Base-by-base conservation (phyloP, 1,140 invertebrate genomes). In the Apis dorsata region DNA sequence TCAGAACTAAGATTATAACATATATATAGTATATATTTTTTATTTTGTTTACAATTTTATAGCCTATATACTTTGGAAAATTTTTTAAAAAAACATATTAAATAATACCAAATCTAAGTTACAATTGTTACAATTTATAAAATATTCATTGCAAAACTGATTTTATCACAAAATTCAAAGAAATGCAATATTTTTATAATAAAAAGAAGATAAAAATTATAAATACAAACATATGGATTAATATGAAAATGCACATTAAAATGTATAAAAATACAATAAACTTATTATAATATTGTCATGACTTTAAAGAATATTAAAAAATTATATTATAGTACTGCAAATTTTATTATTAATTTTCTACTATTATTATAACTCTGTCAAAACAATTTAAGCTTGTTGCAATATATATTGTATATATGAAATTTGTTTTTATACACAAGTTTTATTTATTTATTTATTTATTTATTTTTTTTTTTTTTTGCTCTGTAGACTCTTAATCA, bases 401-500 rank as follows among this genome's bases (percentile, higher is more conserved):
- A 87, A 66, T 76, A 34, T 68, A 28, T 84, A 83, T 44, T 66
- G n/a, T 84, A 28, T 69, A 79, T 83, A 71, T 65, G 57, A 87
- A 81, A 79, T 80, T 84, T 81, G 70, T 65, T 76, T 24, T 70
- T 77, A 80, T 69, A 86, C 28, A 81, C 72, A 74, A 84, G 60
- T 84, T 79, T 87, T 68, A 60, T 53, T 28, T 34, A 34, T 34
- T 34, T 34, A 34, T 34, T 34, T 34, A 34, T 34, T 34, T 24
- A 24, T 24, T 24, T 24, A 34, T 34, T 34, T 34, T 2, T 34
- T 34, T 34, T 34, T 53, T 62, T 80, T 84, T 84, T 71, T 84
- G 73, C 62, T 87, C 75, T 65, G 86, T 87, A 87, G 79, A 87
- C 86, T 87, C 79, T 87, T 87, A 87, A 87, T 78, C 86, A 19